Conservation (phyloP, 2,888 invertebrate genomes). For the Athetis lepigone region DNA sequence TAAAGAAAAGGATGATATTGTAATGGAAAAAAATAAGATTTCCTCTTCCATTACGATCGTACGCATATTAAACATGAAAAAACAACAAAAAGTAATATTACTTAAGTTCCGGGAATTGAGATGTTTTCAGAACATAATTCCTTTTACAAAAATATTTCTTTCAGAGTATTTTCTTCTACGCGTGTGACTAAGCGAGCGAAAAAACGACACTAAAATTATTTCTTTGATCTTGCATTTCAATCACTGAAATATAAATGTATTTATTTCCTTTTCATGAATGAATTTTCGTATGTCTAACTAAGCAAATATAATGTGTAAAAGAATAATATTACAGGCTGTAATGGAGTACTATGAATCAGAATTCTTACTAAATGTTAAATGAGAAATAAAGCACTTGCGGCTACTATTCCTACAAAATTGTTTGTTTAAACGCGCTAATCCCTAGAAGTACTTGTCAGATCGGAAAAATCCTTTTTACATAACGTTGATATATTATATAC, state of each 20-base stretch:
- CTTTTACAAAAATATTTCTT: constrained; percentile 30
- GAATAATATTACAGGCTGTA: neutral
- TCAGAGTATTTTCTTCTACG: constrained; percentile 21
- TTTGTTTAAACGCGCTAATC: no score
- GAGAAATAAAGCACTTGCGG: neutral
- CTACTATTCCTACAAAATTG: neutral
- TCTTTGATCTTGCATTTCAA: constrained; percentile 35
- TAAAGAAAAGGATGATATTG: neutral
- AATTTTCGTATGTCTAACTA: constrained; percentile 12
- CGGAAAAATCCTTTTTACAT: no score
- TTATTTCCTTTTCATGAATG: constrained; percentile 33
- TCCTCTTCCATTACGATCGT: neutral
- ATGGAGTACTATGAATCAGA: neutral
- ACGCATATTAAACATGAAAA: constrained; percentile 6
- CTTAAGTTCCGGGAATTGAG: neutral
- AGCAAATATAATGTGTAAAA: neutral
- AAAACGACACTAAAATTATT: constrained; percentile 26
- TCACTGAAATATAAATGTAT: constrained; percentile 19
- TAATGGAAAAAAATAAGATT: neutral
- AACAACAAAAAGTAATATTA: constrained; percentile 5
- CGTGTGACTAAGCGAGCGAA: constrained; percentile 22
- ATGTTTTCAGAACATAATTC: constrained; percentile 20
- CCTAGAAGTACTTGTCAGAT: no score
- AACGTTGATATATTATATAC: no score
- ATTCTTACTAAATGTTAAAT: neutral